These are phyloP conservation scores for Coranthus polyacanthus DNA, from an alignment of 2,797 vertebrate genomes.

Conservation along the genomic window DNA sequence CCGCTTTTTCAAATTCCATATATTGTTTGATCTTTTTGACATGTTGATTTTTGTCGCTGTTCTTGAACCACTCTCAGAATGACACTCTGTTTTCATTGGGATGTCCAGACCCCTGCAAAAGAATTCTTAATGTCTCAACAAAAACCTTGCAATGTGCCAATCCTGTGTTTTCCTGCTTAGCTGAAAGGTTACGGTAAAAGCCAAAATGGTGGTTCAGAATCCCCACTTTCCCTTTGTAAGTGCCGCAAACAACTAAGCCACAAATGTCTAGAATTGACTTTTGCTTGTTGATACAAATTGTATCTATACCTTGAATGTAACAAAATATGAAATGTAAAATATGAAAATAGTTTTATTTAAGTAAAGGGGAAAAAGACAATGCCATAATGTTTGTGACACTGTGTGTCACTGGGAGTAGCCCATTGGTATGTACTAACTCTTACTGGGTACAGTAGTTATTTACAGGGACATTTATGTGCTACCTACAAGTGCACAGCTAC, in stretches of 20 bases:
- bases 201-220: slow-evolving; percentile 25
- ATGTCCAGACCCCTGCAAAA: slow-evolving; percentile 27
- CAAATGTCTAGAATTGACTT: slow-evolving; percentile 99
- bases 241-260: slow-evolving; percentile 92
- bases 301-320: slow-evolving; percentile 99
- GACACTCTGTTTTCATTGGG: slow-evolving; percentile 30
- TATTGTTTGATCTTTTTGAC: background rate
- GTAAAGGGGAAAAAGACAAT: slow-evolving; percentile 78
- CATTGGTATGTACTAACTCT: slow-evolving; percentile 91
- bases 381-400: slow-evolving; percentile 97
- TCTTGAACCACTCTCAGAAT: background rate
- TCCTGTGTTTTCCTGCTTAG: slow-evolving; percentile 26
- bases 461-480: slow-evolving; percentile 87
- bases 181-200: slow-evolving; percentile 27
- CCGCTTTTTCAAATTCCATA: too few relatives aligned
- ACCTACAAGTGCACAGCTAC: slow-evolving; percentile 78
- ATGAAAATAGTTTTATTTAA: slow-evolving; percentile 88
- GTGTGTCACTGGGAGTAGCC: slow-evolving; percentile 98
- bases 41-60: background rate
- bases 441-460: slow-evolving; percentile 94
- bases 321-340: slow-evolving; percentile 93
- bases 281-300: slow-evolving; percentile 99
- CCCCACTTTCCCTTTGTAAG: slow-evolving; percentile 59
- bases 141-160: slow-evolving; percentile 12
- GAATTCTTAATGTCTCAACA: slow-evolving; percentile 3